Evolutionary conservation across 1,140 invertebrate species (phyloP).

Genomic region (Hesperophylax magnus): DNA sequence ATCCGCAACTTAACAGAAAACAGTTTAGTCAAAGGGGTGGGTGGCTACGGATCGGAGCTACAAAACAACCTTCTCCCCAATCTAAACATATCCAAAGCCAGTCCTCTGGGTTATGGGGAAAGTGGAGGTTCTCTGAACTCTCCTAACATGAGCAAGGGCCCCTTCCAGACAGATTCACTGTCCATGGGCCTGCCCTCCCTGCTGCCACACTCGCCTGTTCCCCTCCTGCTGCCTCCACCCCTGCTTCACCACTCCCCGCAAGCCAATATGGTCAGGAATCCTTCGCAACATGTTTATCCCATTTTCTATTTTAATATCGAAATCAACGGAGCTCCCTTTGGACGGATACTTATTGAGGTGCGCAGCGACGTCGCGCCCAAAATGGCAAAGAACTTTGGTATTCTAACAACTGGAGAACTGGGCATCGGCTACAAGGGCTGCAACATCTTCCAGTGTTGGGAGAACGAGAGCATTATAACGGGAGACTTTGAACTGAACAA

Average conservation of each 20-base stretch:
- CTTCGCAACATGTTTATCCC: constrained; percentile 73
- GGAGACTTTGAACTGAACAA: constrained; percentile 88
- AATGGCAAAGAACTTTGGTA: constrained; percentile 92
- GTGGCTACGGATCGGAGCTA: constrained; percentile 36
- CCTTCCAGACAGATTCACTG: constrained; percentile 48
- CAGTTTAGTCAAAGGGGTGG: constrained; percentile 17
- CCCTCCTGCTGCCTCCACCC: constrained; percentile 60
- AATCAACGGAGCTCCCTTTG: constrained; percentile 78
- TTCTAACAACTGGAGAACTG: constrained; percentile 83
- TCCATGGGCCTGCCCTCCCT: constrained; percentile 62
- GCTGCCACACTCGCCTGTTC: constrained; percentile 61
- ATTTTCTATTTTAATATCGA: constrained; percentile 85
- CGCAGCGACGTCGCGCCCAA: constrained; percentile 88
- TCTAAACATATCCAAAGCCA: constrained; percentile 61
- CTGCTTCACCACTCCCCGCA: constrained; percentile 64
- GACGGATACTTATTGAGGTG: constrained; percentile 87
- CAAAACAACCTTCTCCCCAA: constrained; percentile 46
- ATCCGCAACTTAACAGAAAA: constrained; percentile 31
- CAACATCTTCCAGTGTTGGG: constrained; percentile 86
- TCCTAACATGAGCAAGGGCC: constrained; percentile 39
- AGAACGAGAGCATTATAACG: constrained; percentile 84
- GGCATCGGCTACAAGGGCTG: constrained; percentile 86
- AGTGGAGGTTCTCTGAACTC: constrained; percentile 48
- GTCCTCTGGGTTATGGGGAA: constrained; percentile 61
- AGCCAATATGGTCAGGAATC: constrained; percentile 67